phyloP scores from a whole-genome alignment of 2,888 invertebrate species.

The Lasius platythorax region DNA sequence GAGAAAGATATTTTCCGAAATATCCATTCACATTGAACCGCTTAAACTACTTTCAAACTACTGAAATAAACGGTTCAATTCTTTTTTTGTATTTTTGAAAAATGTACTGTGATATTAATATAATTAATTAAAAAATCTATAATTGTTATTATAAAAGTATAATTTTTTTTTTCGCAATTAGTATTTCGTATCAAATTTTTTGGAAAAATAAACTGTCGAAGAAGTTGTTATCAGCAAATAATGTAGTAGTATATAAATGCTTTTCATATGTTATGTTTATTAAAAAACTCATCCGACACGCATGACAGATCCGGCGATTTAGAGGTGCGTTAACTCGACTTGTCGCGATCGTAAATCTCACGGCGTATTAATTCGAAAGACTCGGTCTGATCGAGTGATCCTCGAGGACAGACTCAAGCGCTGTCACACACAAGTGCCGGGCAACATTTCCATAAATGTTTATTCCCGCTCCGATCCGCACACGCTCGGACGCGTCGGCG shows the following conservation, averaged over 20 bases:
- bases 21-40: not conserved
- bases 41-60: conserved; percentile 15
- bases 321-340: not conserved
- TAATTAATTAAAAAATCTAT: not conserved
- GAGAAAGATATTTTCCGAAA: conserved; percentile 44
- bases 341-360: conserved; percentile 11
- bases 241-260: not conserved
- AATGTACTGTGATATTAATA: not conserved
- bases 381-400: conserved; percentile 13
- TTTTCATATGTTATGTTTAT: not conserved
- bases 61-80: not conserved
- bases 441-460: conserved; percentile 49
- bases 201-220: not conserved
- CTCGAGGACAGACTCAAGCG: not conserved
- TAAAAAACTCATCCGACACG: not conserved
- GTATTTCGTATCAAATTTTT: not conserved
- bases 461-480: conserved; percentile 24
- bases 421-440: not conserved
- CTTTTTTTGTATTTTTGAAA: conserved; percentile 1
- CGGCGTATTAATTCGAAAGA: conserved; percentile 25
- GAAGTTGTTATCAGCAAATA: not conserved
- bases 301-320: not conserved
- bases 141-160: not conserved
- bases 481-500: conserved; percentile 10
- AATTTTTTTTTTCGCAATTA: not conserved